phyloP scores from a whole-genome alignment of 2,888 invertebrate species.

The Ypsolopha scabrella region DNA sequence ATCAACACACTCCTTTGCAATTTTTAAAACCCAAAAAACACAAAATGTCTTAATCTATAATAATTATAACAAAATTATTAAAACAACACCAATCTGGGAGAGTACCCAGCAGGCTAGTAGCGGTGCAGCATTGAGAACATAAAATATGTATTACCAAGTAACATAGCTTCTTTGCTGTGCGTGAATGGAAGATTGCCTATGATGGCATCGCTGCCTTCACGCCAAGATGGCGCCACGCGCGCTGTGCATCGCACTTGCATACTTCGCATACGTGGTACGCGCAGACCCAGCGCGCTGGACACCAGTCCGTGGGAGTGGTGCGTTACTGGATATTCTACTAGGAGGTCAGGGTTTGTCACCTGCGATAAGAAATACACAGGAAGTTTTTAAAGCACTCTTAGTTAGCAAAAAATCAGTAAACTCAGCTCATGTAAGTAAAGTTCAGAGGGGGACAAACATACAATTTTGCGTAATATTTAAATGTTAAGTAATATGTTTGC shows the following conservation, averaged over 20 bases:
- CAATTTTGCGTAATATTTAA: too few relatives aligned
- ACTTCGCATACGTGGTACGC: constrained; percentile 7
- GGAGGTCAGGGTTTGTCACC: constrained; percentile 8
- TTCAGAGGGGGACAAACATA: too few relatives aligned
- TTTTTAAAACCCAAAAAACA: too few relatives aligned
- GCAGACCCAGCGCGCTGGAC: constrained; percentile 8
- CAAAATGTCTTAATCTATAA: too few relatives aligned
- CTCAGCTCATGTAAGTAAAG: background rate
- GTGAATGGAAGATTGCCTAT: constrained; percentile 6
- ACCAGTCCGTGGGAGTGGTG: constrained; percentile 8
- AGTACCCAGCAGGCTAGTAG: too few relatives aligned
- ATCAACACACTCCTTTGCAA: too few relatives aligned
- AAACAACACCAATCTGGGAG: too few relatives aligned
- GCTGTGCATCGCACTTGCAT: constrained; percentile 10
- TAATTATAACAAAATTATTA: too few relatives aligned
- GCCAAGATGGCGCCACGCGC: constrained; percentile 9
- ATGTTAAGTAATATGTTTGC: too few relatives aligned
- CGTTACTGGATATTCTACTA: constrained; percentile 8
- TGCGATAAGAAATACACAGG: background rate
- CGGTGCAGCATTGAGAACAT: too few relatives aligned
- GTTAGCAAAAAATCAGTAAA: background rate
- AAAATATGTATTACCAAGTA: constrained; percentile 4
- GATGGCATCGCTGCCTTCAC: constrained; percentile 9
- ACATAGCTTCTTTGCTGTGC: constrained; percentile 10
- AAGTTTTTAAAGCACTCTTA: too few relatives aligned